Base-by-base conservation (phyloP, 64 coral and sea anemone genomes). In the Porites lutea region DNA sequence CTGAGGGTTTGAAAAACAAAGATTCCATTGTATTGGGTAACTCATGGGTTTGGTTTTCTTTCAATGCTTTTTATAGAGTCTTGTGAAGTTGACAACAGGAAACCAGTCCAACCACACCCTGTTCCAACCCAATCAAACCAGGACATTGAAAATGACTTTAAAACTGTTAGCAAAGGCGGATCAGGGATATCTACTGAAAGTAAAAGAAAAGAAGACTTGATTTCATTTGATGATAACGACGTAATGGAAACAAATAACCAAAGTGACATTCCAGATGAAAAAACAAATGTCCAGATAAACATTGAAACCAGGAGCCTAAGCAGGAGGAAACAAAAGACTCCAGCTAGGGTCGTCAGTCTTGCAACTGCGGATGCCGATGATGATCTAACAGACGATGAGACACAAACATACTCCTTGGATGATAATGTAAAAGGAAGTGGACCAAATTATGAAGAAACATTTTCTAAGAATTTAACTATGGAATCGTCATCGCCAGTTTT, bases 351-450 rank as follows among this genome's bases (percentile, higher is more conserved):
- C 18, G 47, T 43, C 2, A 65, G 44, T 84, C 69, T 23, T 21
- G 3, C 19, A 52, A 15, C 14, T 16, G 3, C 61, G 19, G 61
- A 50, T 65, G 44, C 67, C 12, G 81, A 84, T 84, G 63, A 69
- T 69, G 81, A 84, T n/a, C 52, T 84, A 19, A 84, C 81, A 68
- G 81, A 84, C 69, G 81, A 84, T 52, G 81, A 84, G 19, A 84
- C 81, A 52, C 62, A 84, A 68, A 8, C 63, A 69, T 84, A 84
- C 69, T 84, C 81, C 18, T 50, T 68, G 6, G 62, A 68, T n/a
- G 81, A 84, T 18, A 84, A 50, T 20, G 65, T 84, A 51, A 84
- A 49, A 68, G 59, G 59, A 64, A 82, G 19, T 82, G 81, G 62
- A 48, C 63, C 18, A 21, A 47, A 48, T 43, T 84, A 84, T 22